These are phyloP conservation scores for Actinia tenebrosa DNA, from an alignment of 64 coral and sea anemone species.

Conservation along the genomic window DNA sequence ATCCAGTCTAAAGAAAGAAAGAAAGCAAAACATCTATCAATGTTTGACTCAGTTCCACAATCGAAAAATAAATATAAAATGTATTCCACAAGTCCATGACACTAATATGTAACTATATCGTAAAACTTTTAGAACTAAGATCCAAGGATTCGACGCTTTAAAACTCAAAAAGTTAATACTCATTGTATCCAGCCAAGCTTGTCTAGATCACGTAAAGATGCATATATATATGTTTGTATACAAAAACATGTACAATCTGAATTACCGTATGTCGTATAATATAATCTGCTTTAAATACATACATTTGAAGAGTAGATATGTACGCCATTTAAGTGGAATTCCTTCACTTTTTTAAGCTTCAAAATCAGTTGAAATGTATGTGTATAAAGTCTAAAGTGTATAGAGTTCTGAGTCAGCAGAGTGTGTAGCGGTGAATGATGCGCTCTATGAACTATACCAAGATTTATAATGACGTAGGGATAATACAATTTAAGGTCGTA, in stretches of 20 bases:
- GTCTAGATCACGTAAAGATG: no score
- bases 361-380: background rate
- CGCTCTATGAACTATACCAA: background rate
- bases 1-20: slow-evolving; percentile 52
- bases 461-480: background rate
- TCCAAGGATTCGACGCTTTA: no score
- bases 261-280: background rate
- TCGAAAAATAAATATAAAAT: background rate
- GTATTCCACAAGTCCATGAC: background rate
- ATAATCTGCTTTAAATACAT: background rate
- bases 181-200: no score
- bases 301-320: slow-evolving; percentile 5
- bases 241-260: no score
- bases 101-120: no score
- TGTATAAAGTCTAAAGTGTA: no score
- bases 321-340: background rate
- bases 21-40: background rate
- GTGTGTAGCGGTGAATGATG: background rate
- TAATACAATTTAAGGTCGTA: background rate
- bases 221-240: no score
- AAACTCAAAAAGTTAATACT: no score
- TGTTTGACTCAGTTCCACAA: background rate
- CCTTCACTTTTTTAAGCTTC: background rate
- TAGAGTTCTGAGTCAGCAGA: background rate
- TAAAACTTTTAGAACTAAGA: no score